phyloP scores from a whole-genome alignment of 2,113 vertebrate species.

The Campylorhamphus procurvoides region DNA sequence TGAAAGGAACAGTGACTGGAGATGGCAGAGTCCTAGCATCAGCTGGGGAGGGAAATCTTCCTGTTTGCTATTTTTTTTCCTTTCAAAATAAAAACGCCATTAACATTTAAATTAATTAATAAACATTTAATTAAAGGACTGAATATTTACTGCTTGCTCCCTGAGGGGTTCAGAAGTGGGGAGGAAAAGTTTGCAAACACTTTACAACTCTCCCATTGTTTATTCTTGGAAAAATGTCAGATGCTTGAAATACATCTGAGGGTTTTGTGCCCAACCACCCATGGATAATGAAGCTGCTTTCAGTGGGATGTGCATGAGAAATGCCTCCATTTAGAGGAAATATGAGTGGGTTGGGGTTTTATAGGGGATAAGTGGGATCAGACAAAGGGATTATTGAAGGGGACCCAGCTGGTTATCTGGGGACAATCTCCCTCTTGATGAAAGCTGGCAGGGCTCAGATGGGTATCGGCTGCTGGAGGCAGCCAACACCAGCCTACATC shows the following conservation, averaged over 20 bases:
- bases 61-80: neutral
- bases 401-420: neutral
- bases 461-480: neutral
- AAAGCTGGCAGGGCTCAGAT: neutral
- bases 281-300: neutral
- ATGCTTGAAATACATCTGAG: neutral
- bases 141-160: neutral
- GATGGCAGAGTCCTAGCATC: neutral
- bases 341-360: neutral
- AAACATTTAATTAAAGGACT: neutral
- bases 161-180: neutral
- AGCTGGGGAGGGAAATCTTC: neutral
- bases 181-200: neutral
- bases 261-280: neutral
- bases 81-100: neutral
- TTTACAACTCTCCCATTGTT: neutral
- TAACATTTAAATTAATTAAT: neutral
- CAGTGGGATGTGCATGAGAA: neutral
- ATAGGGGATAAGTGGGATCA: neutral
- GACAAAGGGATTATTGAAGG: neutral
- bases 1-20: neutral
- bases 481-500: neutral
- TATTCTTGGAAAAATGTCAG: neutral
- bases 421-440: neutral
- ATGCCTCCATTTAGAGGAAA: neutral